Evolutionary conservation across 2,797 vertebrate genomes (phyloP), one percentile per base, ranked within the genome.

Genomic region (Molossus alvarezi): DNA sequence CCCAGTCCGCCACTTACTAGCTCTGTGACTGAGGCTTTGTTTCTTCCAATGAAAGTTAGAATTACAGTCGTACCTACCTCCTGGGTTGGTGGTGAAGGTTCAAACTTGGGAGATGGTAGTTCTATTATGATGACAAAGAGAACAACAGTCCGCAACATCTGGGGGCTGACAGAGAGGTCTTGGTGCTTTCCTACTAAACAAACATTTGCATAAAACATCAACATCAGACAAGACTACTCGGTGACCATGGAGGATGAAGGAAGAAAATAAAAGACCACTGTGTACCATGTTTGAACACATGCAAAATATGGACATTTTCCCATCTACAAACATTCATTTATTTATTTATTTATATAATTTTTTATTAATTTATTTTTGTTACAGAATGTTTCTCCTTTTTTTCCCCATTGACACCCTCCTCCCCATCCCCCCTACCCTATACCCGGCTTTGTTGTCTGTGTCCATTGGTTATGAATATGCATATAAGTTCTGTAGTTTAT

Each of bases 11-110:
- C 64, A n/a, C 69, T 67, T 37, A 25, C 83, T 57, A 48, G 27
- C 65, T 88, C n/a, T 48, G 33, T 73, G 85, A 76, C 10, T 5
- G 1, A 8, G 58, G 11, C 51, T 83, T 76, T 1, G 9, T 91
- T 77, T 89, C 45, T 89, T 93, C 33, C 12, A 18, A 8, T 17
- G 48, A 95, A 75, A 72, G 75, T 91, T 37, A 76, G 41, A 81
- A 64, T 82, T 53, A 51, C 51, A 89, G 29, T 55, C 45, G 17
- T 51, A 64, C 23, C 18, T 67, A 15, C n/a, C 41, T 85, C 53
- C 73, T 64, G n/a, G 48, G 15, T 12, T 72, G 64, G 29, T 37
- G 45, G 64, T 71, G 72, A 65, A 94, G 21, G 33, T 41, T 23
- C 41, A 90, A 80, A 77, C 67, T 67, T 23, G 8, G 2, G 77